Evolutionary conservation across 1,140 invertebrate species (phyloP).

Genomic region (Trichogramma pretiosum): DNA sequence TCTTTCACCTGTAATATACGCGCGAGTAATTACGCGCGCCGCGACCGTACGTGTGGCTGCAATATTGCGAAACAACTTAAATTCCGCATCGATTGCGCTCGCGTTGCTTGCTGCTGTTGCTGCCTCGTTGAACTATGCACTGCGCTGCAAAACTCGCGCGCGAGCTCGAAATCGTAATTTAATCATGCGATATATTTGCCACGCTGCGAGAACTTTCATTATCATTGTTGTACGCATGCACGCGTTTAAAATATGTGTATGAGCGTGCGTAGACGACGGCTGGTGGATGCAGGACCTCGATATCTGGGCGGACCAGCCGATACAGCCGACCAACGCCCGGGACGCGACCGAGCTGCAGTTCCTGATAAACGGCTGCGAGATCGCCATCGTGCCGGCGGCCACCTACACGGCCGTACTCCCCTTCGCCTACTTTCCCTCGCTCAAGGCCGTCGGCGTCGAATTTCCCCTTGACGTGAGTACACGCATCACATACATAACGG

Average conservation of each 20-base stretch:
- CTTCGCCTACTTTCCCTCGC: constrained; percentile 61
- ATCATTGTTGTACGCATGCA: constrained; percentile 4
- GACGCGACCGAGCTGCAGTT: constrained; percentile 38
- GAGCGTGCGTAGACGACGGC: constrained; percentile 29
- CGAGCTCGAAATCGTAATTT: no score
- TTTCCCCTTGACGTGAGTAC: constrained; percentile 69
- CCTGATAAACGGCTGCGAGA: constrained; percentile 38
- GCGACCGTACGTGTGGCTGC: no score
- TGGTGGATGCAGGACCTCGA: constrained; percentile 39
- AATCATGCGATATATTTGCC: no score
- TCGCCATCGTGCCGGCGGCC: constrained; percentile 41
- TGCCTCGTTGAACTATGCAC: background rate
- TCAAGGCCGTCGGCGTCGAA: constrained; percentile 61
- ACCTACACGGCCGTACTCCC: constrained; percentile 66
- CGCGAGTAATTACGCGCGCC: no score
- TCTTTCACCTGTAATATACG: no score
- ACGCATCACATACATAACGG: no score
- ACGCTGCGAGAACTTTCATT: no score
- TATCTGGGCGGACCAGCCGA: constrained; percentile 27
- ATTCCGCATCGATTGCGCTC: no score
- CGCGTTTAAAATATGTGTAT: no score
- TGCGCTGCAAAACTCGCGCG: no score
- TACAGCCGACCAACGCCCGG: constrained; percentile 15
- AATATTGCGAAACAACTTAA: no score
- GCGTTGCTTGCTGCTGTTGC: background rate